Evolutionary conservation across 2,113 vertebrate genomes (phyloP).

Genomic region (Platichthys flesus): DNA sequence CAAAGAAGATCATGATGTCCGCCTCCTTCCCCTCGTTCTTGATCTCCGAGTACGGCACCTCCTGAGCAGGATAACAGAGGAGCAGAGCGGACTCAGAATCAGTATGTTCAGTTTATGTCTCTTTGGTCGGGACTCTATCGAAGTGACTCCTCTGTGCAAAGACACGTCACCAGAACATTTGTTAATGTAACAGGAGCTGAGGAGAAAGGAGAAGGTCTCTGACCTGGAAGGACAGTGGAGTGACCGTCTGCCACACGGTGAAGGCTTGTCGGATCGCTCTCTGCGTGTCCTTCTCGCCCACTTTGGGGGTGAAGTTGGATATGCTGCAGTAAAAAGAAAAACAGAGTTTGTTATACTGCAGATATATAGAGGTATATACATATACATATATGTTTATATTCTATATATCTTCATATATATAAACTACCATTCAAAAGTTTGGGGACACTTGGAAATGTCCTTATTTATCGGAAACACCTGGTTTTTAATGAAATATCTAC

Average conservation of each 20-base stretch:
- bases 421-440: too few species aligned
- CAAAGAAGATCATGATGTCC: slow-evolving; percentile 99
- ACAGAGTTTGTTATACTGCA: background rate
- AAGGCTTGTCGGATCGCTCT: slow-evolving; percentile 98
- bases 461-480: too few species aligned
- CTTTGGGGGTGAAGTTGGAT: slow-evolving; percentile 98
- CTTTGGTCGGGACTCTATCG: too few species aligned
- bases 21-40: slow-evolving; percentile 96
- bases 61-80: slow-evolving; percentile 61
- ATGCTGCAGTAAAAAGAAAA: slow-evolving; percentile 82
- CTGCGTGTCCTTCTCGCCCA: slow-evolving; percentile 95
- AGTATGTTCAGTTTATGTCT: too few species aligned
- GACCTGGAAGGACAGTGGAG: slow-evolving; percentile 93
- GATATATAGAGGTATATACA: background rate
- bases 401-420: too few species aligned
- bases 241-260: slow-evolving; percentile 97
- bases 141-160: too few species aligned
- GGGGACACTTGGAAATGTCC: too few species aligned
- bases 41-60: slow-evolving; percentile 95
- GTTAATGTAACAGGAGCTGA: too few species aligned
- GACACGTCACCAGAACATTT: background rate
- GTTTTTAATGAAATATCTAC: too few species aligned
- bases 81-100: too few species aligned
- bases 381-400: background rate
- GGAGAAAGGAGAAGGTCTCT: background rate